A percentile compares a stretch with the other conserved stretches of the same genome.
phyloP scores from a whole-genome alignment of 1,140 invertebrate species.

The Lepidurus couesii region DNA sequence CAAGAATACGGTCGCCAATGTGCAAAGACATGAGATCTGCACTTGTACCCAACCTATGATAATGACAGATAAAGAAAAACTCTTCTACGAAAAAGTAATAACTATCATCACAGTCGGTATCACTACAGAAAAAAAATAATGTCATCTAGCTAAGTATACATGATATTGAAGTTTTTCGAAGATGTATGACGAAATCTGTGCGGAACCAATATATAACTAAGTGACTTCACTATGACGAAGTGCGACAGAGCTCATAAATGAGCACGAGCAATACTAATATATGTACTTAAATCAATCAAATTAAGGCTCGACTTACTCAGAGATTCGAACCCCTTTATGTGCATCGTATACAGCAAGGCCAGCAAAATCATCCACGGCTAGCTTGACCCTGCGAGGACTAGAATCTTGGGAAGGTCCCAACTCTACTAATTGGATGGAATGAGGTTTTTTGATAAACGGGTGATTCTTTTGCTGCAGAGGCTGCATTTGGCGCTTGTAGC shows the following conservation, averaged over 20 bases:
- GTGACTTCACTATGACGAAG: no score
- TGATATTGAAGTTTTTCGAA: no score
- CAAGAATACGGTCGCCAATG: conserved; percentile 82
- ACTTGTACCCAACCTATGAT: conserved; percentile 66
- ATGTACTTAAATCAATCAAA: background rate
- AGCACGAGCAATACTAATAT: no score
- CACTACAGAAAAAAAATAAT: no score
- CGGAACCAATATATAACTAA: no score
- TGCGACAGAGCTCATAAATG: no score
- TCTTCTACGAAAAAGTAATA: background rate
- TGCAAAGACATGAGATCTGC: conserved; percentile 75
- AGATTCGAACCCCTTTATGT: conserved; percentile 40
- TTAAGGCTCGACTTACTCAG: conserved; percentile 40
- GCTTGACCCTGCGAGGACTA: conserved; percentile 52
- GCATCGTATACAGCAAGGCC: conserved; percentile 35
- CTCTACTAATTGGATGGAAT: conserved; percentile 73
- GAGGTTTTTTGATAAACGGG: conserved; percentile 51
- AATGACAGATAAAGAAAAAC: background rate
- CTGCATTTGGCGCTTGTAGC: conserved; percentile 59
- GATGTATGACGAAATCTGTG: no score
- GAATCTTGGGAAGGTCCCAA: conserved; percentile 56
- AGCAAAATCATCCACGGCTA: conserved; percentile 50
- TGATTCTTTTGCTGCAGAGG: conserved; percentile 52
- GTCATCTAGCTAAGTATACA: no score
- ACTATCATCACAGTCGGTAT: background rate